phyloP scores from a whole-genome alignment of 2,113 vertebrate genomes.

The Zapornia atra region DNA sequence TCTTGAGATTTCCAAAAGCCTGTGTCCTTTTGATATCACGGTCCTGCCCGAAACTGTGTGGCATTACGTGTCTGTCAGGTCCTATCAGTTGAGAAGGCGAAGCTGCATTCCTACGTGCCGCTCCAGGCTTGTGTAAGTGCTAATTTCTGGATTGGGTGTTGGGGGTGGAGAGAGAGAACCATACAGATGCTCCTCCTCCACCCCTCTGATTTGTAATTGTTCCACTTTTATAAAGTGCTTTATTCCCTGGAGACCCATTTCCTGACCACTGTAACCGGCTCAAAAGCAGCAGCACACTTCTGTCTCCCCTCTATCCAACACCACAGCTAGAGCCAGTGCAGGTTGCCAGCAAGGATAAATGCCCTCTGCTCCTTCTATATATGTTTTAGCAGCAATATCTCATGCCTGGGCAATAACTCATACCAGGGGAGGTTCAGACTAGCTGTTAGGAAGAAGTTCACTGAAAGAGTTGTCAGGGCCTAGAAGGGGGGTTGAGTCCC shows the following conservation, averaged over 20 bases:
- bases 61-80: not conserved
- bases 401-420: not conserved
- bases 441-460: no score
- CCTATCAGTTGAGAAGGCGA: not conserved
- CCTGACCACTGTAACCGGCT: not conserved
- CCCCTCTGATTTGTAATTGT: not conserved
- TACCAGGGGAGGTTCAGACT: no score
- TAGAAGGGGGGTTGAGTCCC: no score
- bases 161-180: not conserved
- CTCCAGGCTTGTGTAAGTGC: not conserved
- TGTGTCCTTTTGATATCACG: not conserved
- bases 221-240: not conserved
- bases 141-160: not conserved
- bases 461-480: no score
- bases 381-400: fast-evolving
- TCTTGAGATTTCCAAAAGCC: not conserved
- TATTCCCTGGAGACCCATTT: not conserved
- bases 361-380: not conserved
- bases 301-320: not conserved
- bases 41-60: fast-evolving
- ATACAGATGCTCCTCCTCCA: not conserved
- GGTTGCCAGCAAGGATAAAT: not conserved
- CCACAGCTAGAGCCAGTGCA: not conserved
- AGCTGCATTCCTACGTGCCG: not conserved
- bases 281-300: not conserved